Evolutionary conservation across 2,113 vertebrate genomes (phyloP), one percentile per base, ranked within the genome.

Genomic region (Plotosus lineatus): DNA sequence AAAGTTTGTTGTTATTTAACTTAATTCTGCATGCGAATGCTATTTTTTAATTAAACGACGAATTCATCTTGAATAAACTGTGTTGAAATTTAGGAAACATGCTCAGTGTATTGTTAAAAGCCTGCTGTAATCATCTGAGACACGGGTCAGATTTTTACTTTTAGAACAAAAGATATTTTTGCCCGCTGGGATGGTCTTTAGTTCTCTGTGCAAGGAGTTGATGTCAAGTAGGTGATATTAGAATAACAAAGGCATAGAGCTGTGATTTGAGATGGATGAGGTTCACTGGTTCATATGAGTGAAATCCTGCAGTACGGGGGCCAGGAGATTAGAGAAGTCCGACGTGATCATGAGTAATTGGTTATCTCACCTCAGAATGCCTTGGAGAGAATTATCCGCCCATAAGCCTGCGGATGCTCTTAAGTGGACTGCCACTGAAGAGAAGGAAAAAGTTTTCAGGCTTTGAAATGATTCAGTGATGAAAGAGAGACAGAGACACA

Each of bases 261-360:
- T 86, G 81, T 85, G 90, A 83, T 89, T 91, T 83, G 82, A 89
- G 86, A 89, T 85, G 87, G 89, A 87, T 89, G 73, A 84, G 87
- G 90, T 90, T 91, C 89, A 83, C 86, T 87, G 89, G 90, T 92
- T 87, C 75, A 80, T 91, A 81, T 87, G 89, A 36, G 80, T 50
- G 61, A 91, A 91, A 93, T 92, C 91, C 15, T 75, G 85, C 46
- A 82, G 91, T 92, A 87, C 88, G 81, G 86, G 82, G 69, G 69
- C 26, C 19, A 58, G 83, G 86, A 90, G 92, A 93, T 94, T 93
- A 93, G 89, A 90, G 87, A 87, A 92, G 91, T 92, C 91, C 90
- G 90, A 92, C 91, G 90, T 91, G 90, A 94, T 91, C 89, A 91
- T 83, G 87, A 87, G 91, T 93, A 92, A 93, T 92, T 92, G 92